Percentiles rank a stretch among this genome's conserved stretches.
phyloP scores from a whole-genome alignment of 35 echinoderm and acorn worm genomes.

The Ophioderma brevispina region DNA sequence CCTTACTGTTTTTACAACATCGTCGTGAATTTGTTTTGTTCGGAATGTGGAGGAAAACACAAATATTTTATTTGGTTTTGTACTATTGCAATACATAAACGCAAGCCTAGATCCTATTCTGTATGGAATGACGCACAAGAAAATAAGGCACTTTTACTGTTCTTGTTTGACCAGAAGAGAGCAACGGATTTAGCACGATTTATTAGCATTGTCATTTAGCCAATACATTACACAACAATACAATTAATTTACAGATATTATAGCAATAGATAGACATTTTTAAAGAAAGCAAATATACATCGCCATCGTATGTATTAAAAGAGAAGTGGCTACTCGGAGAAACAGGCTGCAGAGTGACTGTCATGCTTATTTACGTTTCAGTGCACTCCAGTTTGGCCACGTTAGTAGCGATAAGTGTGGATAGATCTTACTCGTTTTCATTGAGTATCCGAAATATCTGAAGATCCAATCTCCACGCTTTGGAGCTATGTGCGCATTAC shows the following conservation, averaged over 20 bases:
- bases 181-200: no score
- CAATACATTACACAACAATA: no score
- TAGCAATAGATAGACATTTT: no score
- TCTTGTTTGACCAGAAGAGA: no score
- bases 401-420: not conserved
- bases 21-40: not conserved
- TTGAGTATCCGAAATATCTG: constrained; percentile 8
- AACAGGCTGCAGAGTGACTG: not conserved
- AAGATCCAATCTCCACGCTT: not conserved
- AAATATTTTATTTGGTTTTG: not conserved
- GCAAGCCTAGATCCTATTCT: not conserved
- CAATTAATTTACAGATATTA: no score
- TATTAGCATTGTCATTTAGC: no score
- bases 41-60: not conserved
- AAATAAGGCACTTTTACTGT: not conserved
- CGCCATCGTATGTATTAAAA: no score
- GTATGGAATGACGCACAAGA: not conserved
- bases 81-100: not conserved
- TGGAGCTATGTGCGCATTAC: not conserved
- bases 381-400: not conserved
- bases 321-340: no score
- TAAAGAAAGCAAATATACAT: no score
- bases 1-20: no score
- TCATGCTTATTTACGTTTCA: not conserved
- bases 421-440: constrained; percentile 14